Evolutionary conservation across 2,797 vertebrate species (phyloP).

Genomic region (Chaetodon trifasciatus): DNA sequence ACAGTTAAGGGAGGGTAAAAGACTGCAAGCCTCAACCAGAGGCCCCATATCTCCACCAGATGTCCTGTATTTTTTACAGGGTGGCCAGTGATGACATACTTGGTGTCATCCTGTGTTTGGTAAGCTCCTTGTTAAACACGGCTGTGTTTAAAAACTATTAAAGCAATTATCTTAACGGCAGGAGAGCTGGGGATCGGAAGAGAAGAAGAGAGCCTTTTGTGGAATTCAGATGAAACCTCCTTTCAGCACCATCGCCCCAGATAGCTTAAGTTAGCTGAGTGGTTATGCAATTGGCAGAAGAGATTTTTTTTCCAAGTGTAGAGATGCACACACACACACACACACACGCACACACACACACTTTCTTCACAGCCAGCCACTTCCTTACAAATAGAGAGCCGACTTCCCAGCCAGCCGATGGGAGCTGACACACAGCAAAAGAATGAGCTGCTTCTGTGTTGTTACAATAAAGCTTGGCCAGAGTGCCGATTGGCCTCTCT

Average conservation of each 20-base stretch:
- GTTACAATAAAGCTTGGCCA: conserved; percentile 65
- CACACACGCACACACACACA: conserved; percentile 33
- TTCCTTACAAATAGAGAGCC: conserved; percentile 59
- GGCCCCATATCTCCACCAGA: conserved; percentile 18
- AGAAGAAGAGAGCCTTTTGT: conserved; percentile 61
- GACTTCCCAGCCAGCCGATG: conserved; percentile 64
- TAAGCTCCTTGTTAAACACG: conserved; percentile 65
- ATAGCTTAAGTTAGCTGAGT: conserved; percentile 69
- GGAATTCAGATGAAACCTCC: conserved; percentile 63
- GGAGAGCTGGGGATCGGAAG: conserved; percentile 54
- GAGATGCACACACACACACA: conserved; percentile 30
- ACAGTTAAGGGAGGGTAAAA: conserved; percentile 42
- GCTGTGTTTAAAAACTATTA: conserved; percentile 76
- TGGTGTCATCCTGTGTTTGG: conserved; percentile 56
- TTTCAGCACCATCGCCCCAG: conserved; percentile 69
- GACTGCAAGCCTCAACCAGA: conserved; percentile 29
- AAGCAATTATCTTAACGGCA: conserved; percentile 71
- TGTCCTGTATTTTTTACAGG: conserved; percentile 30
- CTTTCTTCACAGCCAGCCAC: conserved; percentile 49
- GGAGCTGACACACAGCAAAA: conserved; percentile 68
- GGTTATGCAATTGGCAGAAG: conserved; percentile 68
- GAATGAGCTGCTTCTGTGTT: conserved; percentile 70
- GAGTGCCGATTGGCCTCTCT: conserved; percentile 65
- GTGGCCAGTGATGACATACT: conserved; percentile 41
- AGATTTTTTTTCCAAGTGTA: conserved; percentile 26